Evolutionary conservation across 2,113 vertebrate genomes (phyloP).

Genomic region (Osmerus mordax): DNA sequence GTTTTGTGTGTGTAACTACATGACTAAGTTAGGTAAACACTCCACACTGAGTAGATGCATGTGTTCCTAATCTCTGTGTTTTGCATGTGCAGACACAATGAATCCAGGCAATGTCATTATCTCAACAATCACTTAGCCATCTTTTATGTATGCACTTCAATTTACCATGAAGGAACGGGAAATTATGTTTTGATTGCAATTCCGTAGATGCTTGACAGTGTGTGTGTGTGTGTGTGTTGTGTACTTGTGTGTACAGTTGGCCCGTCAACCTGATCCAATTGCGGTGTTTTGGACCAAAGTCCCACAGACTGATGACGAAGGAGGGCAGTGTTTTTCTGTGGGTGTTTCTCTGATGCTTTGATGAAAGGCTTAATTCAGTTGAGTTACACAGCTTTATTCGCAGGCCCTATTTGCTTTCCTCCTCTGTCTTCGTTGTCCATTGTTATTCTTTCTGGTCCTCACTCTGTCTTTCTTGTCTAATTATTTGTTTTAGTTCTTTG

Average conservation of each 20-base stretch:
- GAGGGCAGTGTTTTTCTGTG: too few relatives aligned
- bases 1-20: slow-evolving; percentile 9
- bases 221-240: background rate
- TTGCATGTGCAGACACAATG: slow-evolving; percentile 31
- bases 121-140: slow-evolving; percentile 32
- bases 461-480: background rate
- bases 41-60: slow-evolving; percentile 15
- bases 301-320: too few relatives aligned
- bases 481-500: too few relatives aligned
- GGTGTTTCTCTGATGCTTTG: slow-evolving; percentile 29
- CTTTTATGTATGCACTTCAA: slow-evolving; percentile 24
- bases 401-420: background rate
- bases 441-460: slow-evolving; percentile 17
- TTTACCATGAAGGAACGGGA: slow-evolving; percentile 31
- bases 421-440: slow-evolving; percentile 31
- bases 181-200: slow-evolving; percentile 55
- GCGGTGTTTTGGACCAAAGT: too few relatives aligned
- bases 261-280: too few relatives aligned
- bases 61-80: slow-evolving; percentile 47
- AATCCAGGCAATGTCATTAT: slow-evolving; percentile 50
- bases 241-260: too few relatives aligned
- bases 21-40: slow-evolving; percentile 36
- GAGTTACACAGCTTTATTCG: background rate
- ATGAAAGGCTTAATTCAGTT: too few relatives aligned
- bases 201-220: slow-evolving; percentile 18